Base-by-base conservation (phyloP, 2,797 vertebrate genomes). In the Babyrousa celebensis region DNA sequence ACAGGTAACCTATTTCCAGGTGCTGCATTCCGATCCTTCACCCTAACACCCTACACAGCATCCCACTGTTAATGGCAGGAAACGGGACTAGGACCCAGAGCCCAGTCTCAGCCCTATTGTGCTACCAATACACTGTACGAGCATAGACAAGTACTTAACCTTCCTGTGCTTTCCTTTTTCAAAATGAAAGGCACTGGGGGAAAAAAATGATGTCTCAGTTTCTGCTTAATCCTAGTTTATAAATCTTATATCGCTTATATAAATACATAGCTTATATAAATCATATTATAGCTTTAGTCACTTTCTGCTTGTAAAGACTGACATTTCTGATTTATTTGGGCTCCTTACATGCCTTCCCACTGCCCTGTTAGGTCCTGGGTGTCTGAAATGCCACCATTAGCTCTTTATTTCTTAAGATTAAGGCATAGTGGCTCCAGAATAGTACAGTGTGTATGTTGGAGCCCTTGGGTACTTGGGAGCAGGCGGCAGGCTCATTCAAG, bases 141-240 rank as follows among this genome's bases (percentile, higher is more conserved):
- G 12, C 27, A 48, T 16, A 60, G 75, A 67, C 3, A 32, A 65
- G 48, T 32, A 18, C 5, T 20, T 89, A 70, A 71, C 27, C 15
- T 60, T 52, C 70, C 32, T 58, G 16, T 77, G 32, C 14, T 90
- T 96, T 40, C n/a, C 77, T 89, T 32, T 21, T 86, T 83, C 54
- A 80, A 95, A 96, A 91, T 84, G 75, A 21, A 92, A 80, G 43
- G 21, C 62, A 40, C 15, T 63, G 17, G 27, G 43, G 43, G 43
- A 6, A 36, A 32, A 93, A 95, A 72, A 43, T 54, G 6, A 90
- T 7, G 29, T 54, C 43, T 92, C 70, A 21, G 17, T 88, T 94
- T 92, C 75, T 10, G 67, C n/a, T 80, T 85, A 60, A 62, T 62
- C 78, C 48, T 40, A 58, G 17, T 43, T 90, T 68, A 56, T 25